Conservation (phyloP, 2,113 vertebrate genomes). For the Marmota monax region DNA sequence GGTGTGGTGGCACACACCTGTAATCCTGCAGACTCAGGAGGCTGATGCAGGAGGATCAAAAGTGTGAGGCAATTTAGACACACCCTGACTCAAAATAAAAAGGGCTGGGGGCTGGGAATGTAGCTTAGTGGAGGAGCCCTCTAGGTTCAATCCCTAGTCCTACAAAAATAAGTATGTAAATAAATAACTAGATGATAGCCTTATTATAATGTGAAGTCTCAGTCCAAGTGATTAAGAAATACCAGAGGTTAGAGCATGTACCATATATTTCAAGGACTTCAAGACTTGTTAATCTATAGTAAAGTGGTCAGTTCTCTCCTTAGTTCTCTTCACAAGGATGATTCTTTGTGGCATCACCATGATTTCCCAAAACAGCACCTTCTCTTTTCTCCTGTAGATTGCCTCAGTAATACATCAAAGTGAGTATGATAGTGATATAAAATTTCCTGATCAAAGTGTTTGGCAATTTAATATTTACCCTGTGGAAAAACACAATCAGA, state of each 20-base stretch:
- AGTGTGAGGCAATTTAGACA: background rate
- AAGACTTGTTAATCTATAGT: background rate
- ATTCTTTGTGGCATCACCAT: background rate
- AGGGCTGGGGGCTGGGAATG: background rate
- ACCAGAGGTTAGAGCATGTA: background rate
- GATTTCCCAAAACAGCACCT: background rate
- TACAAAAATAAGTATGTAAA: background rate
- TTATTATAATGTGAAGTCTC: background rate
- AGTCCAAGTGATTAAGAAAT: background rate
- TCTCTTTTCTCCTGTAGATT: background rate
- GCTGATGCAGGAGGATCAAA: background rate
- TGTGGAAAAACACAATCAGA: background rate
- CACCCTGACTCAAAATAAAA: background rate
- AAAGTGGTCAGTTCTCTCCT: background rate
- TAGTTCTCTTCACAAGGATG: background rate
- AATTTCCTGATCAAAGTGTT: background rate
- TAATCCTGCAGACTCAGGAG: background rate
- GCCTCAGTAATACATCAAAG: background rate
- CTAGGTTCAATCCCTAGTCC: background rate
- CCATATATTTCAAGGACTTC: background rate
- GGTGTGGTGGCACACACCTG: background rate
- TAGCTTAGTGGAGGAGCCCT: background rate
- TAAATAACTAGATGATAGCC: background rate
- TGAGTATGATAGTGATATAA: background rate
- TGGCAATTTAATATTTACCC: constrained; percentile 12